phyloP scores from a whole-genome alignment of 2,888 invertebrate species.

The Drosophila borborema region DNA sequence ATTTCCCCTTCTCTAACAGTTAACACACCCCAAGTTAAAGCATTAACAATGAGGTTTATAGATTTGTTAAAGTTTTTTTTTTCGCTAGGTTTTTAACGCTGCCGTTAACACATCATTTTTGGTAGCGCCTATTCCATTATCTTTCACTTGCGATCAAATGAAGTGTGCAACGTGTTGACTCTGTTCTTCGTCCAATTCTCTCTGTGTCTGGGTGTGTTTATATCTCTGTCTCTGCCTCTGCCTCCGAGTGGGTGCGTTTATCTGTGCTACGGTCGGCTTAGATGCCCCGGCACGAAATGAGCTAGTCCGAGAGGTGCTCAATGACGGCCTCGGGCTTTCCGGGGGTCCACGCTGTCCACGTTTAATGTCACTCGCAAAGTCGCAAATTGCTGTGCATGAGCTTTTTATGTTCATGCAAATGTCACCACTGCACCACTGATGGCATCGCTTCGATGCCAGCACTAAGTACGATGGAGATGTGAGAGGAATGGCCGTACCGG shows the following conservation, averaged over 20 bases:
- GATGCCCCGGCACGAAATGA: conserved; percentile 59
- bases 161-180: conserved; percentile 74
- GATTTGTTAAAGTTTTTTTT: conserved; percentile 19
- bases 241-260: not conserved
- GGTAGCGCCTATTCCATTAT: conserved; percentile 64
- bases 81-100: conserved; percentile 67
- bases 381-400: conserved; percentile 83
- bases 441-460: conserved; percentile 41
- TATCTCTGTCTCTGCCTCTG: not conserved
- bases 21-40: conserved; percentile 1
- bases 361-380: conserved; percentile 82
- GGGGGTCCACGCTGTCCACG: conserved; percentile 65
- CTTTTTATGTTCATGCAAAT: conserved; percentile 82
- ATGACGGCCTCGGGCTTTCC: conserved; percentile 10
- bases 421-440: conserved; percentile 71
- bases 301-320: conserved; percentile 42
- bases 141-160: conserved; percentile 81
- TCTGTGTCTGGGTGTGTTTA: conserved; percentile 7
- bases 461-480: conserved; percentile 16
- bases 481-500: not conserved
- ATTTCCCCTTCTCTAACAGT: not conserved
- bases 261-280: conserved; percentile 25
- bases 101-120: conserved; percentile 78
- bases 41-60: conserved; percentile 22
- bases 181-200: conserved; percentile 6